Conservation (phyloP, 2,797 vertebrate genomes). For the Molossus molossus region DNA sequence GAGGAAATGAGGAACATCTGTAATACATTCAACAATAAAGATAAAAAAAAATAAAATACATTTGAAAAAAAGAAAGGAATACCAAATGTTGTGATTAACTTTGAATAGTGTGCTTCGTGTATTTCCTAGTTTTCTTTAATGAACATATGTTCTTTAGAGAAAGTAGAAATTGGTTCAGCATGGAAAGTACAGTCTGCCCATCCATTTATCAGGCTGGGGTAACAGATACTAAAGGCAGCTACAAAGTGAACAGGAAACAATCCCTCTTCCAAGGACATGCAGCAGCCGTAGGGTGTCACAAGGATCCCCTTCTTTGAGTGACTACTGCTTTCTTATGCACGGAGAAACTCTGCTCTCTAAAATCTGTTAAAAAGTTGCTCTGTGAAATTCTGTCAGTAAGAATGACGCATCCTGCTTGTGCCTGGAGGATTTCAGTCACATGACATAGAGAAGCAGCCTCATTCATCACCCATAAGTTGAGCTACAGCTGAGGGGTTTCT, state of each 20-base stretch:
- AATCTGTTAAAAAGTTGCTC: background rate
- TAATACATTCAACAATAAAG: too few relatives aligned
- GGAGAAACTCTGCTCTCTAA: background rate
- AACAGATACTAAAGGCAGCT: background rate
- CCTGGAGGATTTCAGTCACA: background rate
- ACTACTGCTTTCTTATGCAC: background rate
- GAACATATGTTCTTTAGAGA: conserved; percentile 41
- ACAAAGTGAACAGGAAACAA: background rate
- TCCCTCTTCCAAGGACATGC: background rate
- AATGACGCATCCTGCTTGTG: background rate
- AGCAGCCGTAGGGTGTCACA: background rate
- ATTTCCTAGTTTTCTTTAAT: conserved; percentile 60
- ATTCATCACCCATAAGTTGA: background rate
- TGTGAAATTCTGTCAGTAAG: background rate
- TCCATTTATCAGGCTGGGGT: background rate
- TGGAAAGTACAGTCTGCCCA: background rate
- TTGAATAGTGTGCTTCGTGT: background rate
- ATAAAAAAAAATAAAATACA: too few relatives aligned
- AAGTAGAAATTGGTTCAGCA: conserved; percentile 29
- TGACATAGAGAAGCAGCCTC: background rate
- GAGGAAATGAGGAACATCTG: too few relatives aligned
- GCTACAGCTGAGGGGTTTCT: background rate
- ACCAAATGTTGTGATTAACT: background rate
- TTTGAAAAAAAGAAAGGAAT: too few relatives aligned
- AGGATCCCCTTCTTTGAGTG: background rate